Conservation (phyloP, 2,797 vertebrate species). For the Orestias chungarensis region DNA sequence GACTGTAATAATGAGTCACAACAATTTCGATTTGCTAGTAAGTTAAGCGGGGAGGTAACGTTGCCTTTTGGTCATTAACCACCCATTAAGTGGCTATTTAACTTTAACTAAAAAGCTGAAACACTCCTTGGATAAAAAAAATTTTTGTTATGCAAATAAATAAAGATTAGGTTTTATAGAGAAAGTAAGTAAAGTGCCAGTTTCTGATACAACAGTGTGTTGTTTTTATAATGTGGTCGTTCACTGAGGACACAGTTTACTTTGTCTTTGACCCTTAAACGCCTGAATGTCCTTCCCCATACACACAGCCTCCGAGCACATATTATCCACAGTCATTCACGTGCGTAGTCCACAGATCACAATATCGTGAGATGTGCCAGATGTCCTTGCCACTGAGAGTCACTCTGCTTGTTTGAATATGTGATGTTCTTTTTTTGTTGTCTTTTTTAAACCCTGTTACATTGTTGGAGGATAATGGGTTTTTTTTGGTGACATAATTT, state of each 20-base stretch:
- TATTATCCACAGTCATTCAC: constrained; percentile 26
- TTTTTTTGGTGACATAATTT: constrained; percentile 35
- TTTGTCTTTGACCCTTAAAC: background rate
- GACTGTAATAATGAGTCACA: constrained; percentile 61
- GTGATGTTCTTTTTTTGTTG: background rate
- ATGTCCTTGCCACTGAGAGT: constrained; percentile 72
- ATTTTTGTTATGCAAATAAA: constrained; percentile 15
- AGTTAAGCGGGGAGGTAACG: constrained; percentile 47
- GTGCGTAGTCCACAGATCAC: constrained; percentile 47
- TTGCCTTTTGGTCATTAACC: constrained; percentile 59
- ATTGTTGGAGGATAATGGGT: background rate
- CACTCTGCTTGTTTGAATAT: constrained; percentile 40
- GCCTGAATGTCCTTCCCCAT: constrained; percentile 25
- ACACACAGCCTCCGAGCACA: constrained; percentile 34
- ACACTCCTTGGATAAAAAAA: too few relatives aligned
- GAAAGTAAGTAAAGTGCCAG: constrained; percentile 7
- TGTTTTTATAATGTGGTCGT: constrained; percentile 40
- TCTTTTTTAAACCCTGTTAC: background rate
- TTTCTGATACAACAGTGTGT: constrained; percentile 10
- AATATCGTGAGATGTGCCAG: constrained; percentile 73
- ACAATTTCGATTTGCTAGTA: constrained; percentile 39
- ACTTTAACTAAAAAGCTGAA: constrained; percentile 23
- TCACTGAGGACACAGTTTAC: background rate
- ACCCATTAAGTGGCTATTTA: constrained; percentile 66
- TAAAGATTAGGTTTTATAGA: too few relatives aligned